These are phyloP conservation scores for Pangasianodon gigas DNA, from an alignment of 2,113 vertebrate species.

Conservation along the genomic window DNA sequence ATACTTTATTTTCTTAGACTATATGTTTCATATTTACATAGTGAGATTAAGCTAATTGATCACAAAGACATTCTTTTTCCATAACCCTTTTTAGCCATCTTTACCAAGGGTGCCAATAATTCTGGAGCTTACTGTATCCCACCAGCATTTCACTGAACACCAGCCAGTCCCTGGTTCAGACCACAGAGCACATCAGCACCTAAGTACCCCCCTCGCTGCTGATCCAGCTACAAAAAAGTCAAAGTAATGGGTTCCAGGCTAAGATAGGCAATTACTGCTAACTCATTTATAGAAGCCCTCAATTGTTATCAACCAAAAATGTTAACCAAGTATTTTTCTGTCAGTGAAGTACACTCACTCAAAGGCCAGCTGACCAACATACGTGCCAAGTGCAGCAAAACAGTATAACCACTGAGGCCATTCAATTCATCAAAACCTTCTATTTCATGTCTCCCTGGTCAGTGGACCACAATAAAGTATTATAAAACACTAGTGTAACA, in stretches of 20 bases:
- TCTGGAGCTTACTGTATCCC: not conserved
- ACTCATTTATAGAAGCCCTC: slow-evolving; percentile 49
- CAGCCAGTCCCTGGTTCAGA: slow-evolving; percentile 25
- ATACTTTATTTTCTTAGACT: not conserved
- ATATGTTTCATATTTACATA: not conserved
- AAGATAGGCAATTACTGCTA: slow-evolving; percentile 39
- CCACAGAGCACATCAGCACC: slow-evolving; percentile 41
- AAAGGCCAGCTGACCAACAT: slow-evolving; percentile 36
- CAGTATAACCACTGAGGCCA: slow-evolving; percentile 18
- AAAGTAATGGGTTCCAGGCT: slow-evolving; percentile 46
- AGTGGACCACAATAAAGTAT: slow-evolving; percentile 46
- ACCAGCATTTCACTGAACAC: slow-evolving; percentile 9
- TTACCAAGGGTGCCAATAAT: not conserved
- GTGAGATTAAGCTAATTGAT: not conserved
- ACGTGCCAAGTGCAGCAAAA: slow-evolving; percentile 39
- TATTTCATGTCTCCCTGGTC: slow-evolving; percentile 39
- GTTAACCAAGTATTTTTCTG: slow-evolving; percentile 21
- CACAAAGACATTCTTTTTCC: too few relatives aligned
- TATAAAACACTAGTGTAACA: slow-evolving; percentile 45
- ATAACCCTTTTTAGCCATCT: not conserved
- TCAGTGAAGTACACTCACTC: slow-evolving; percentile 6
- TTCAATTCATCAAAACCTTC: slow-evolving; percentile 29
- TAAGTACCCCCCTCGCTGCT: slow-evolving; percentile 25
- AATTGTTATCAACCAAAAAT: slow-evolving; percentile 47
- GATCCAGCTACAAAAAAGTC: slow-evolving; percentile 38